Percentiles rank a stretch among this genome's conserved stretches.
These are phyloP conservation scores for Notiomystis cincta DNA, from an alignment of 2,113 vertebrate species.

Conservation along the genomic window DNA sequence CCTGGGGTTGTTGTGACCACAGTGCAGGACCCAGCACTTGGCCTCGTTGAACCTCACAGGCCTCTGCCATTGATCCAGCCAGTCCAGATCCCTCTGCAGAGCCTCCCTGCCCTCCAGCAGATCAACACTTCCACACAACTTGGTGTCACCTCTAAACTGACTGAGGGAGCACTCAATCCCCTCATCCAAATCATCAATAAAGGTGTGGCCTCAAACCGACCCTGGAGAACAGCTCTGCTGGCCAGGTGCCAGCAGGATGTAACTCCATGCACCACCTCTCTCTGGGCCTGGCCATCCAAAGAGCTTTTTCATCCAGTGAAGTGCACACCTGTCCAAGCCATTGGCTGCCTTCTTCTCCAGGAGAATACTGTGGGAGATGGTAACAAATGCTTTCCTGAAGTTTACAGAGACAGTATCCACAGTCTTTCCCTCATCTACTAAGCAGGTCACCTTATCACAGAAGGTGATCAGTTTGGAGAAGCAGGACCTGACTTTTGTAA, in stretches of 20 bases:
- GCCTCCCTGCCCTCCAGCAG: background rate
- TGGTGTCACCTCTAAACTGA: background rate
- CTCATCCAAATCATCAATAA: background rate
- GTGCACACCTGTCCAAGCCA: background rate
- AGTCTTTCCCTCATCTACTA: background rate
- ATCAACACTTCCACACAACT: background rate
- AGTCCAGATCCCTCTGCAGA: background rate
- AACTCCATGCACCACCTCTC: background rate
- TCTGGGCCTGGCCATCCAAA: background rate
- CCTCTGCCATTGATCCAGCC: background rate
- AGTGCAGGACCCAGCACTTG: accelerated
- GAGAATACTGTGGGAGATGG: background rate
- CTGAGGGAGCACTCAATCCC: background rate
- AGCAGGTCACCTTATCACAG: background rate
- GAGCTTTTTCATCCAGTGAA: background rate
- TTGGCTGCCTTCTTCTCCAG: background rate
- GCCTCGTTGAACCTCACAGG: no score
- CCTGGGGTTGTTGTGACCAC: background rate
- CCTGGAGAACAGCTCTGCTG: background rate
- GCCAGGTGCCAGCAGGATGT: background rate
- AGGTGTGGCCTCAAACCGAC: background rate
- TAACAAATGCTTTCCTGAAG: background rate
- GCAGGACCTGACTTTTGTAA: background rate
- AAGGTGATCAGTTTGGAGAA: background rate
- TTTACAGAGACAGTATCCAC: background rate